phyloP scores from a whole-genome alignment of 2,888 invertebrate species.

The Drosophila affinis region DNA sequence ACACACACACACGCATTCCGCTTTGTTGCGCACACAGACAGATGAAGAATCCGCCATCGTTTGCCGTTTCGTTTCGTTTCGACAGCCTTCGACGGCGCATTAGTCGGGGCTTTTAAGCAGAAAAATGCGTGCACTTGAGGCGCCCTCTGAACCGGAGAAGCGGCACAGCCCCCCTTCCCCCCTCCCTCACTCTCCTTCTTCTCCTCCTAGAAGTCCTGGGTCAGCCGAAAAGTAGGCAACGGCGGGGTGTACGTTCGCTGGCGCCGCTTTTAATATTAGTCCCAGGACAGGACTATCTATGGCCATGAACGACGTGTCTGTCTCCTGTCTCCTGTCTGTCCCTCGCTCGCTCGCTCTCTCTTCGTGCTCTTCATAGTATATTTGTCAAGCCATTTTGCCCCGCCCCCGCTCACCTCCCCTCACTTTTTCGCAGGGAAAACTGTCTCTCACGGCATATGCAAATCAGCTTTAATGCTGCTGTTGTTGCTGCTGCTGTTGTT shows the following conservation, averaged over 20 bases:
- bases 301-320: conserved; percentile 8
- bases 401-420: too few relatives aligned
- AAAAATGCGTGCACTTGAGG: conserved; percentile 78
- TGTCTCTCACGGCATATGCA: conserved; percentile 61
- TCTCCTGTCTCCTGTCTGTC: background rate
- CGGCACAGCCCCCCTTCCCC: background rate
- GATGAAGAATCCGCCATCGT: conserved; percentile 27
- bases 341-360: background rate
- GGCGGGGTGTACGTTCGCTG: too few relatives aligned
- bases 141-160: conserved; percentile 13
- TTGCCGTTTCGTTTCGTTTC: conserved; percentile 9
- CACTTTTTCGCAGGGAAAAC: background rate
- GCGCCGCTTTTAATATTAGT: conserved; percentile 59
- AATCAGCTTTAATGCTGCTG: conserved; percentile 70
- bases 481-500: conserved; percentile 24
- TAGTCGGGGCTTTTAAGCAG: conserved; percentile 79
- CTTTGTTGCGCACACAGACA: conserved; percentile 75
- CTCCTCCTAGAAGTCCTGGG: conserved; percentile 4
- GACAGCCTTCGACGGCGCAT: conserved; percentile 56
- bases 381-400: conserved; percentile 64
- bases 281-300: background rate
- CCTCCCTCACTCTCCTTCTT: conserved; percentile 23
- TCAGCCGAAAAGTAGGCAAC: conserved; percentile 6
- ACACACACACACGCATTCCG: conserved; percentile 46
- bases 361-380: conserved; percentile 34